These are phyloP conservation scores for Condylura cristata DNA, from an alignment of 2,113 vertebrate species.

Conservation along the genomic window DNA sequence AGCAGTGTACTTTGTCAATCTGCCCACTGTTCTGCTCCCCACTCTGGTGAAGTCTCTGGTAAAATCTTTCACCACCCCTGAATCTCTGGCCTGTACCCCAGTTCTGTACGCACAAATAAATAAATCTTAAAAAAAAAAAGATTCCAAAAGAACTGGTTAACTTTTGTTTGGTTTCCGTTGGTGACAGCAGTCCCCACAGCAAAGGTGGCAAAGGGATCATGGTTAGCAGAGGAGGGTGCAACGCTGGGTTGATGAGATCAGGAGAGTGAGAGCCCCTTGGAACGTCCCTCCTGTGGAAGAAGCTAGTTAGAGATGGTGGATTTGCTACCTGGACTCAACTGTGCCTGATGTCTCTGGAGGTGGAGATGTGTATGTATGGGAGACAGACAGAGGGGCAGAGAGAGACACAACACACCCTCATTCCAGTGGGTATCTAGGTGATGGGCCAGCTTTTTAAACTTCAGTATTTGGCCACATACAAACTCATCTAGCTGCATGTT, in stretches of 20 bases:
- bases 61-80: too few species aligned
- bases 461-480: not conserved
- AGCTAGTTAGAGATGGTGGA: not conserved
- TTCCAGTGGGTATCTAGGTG: not conserved
- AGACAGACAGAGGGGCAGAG: not conserved
- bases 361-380: rapidly evolving
- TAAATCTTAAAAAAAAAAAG: too few species aligned
- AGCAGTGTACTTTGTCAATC: too few species aligned
- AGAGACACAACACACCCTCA: rapidly evolving
- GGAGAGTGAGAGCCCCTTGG: not conserved
- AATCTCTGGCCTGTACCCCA: too few species aligned
- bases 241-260: rapidly evolving
- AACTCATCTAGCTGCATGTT: not conserved
- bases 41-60: too few species aligned
- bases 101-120: too few species aligned
- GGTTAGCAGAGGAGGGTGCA: not conserved
- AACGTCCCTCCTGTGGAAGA: not conserved
- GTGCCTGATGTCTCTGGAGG: not conserved
- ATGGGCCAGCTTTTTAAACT: not conserved
- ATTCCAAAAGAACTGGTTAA: not conserved
- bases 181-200: not conserved
- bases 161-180: not conserved
- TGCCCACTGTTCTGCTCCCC: too few species aligned
- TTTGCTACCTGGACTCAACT: not conserved
- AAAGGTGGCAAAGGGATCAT: not conserved